phyloP scores from a whole-genome alignment of 2,797 vertebrate genomes.

The Falco rusticolus region DNA sequence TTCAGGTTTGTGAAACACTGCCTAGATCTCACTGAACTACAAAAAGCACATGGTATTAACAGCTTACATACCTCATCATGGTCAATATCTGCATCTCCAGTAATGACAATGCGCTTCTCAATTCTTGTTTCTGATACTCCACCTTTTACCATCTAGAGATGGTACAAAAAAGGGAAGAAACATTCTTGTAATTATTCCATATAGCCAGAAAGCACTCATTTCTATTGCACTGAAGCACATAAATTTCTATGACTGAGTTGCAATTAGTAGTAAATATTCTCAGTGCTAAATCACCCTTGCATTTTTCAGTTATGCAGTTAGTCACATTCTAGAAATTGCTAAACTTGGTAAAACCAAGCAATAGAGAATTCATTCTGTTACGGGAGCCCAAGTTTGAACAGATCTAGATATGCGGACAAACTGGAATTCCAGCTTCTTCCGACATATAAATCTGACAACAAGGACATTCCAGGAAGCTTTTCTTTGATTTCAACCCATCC shows the following conservation, averaged over 20 bases:
- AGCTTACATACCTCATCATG: constrained; percentile 88
- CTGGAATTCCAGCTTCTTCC: neutral
- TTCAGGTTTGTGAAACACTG: neutral
- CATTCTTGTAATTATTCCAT: neutral
- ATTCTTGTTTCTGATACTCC: constrained; percentile 98
- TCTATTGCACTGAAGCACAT: neutral
- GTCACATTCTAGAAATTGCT: neutral
- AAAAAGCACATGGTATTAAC: neutral
- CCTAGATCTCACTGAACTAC: neutral
- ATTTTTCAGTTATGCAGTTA: neutral
- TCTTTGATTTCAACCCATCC: neutral
- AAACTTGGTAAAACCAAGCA: neutral
- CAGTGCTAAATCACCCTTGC: neutral
- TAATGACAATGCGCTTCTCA: constrained; percentile 98
- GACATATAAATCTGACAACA: neutral
- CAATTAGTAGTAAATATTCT: neutral
- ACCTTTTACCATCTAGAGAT: constrained; percentile 90
- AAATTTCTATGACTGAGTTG: neutral
- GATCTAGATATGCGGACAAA: neutral
- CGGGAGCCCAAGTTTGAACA: neutral
- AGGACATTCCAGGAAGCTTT: neutral
- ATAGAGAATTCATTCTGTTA: neutral
- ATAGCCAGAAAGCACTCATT: neutral
- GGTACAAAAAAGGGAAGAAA: neutral
- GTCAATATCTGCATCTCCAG: constrained; percentile 96